Conservation (phyloP, 1,140 invertebrate species). For the Aphis craccivora region DNA sequence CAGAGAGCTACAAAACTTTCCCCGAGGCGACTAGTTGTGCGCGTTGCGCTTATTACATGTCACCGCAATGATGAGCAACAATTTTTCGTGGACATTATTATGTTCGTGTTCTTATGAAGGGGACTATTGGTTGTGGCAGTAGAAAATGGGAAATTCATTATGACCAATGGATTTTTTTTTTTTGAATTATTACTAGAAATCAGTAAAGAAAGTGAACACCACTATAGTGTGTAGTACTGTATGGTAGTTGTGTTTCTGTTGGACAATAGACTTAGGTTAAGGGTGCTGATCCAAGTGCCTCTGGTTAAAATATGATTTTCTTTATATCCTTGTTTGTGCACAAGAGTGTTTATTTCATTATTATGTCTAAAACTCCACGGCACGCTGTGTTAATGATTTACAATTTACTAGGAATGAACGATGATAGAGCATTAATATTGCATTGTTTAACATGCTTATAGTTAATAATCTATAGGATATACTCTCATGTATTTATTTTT, state of each 20-base stretch:
- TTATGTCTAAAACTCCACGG: not conserved
- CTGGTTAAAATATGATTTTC: constrained; percentile 7
- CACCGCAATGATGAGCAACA: constrained; percentile 30
- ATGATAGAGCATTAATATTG: not conserved
- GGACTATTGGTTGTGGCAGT: not conserved
- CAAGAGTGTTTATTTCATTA: constrained; percentile 13
- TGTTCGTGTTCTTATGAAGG: not conserved
- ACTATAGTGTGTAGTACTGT: not conserved
- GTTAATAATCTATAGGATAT: not conserved
- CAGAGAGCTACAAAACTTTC: not conserved
- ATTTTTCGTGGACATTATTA: constrained; percentile 29
- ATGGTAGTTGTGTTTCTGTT: not conserved
- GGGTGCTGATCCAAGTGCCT: not conserved
- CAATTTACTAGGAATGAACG: not conserved
- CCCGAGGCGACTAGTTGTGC: not conserved
- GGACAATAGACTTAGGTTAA: not conserved
- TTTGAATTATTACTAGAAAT: constrained; percentile 32
- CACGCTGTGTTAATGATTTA: not conserved
- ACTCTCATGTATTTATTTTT: not conserved
- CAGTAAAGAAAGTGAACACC: not conserved
- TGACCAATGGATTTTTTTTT: not conserved
- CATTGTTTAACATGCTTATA: not conserved
- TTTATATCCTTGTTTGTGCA: not conserved
- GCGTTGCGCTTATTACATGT: not conserved
- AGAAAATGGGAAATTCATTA: constrained; percentile 24